Evolutionary conservation across 2,797 vertebrate species (phyloP), one percentile per base, ranked within the genome.

Genomic region (Phoxinus dragarum): DNA sequence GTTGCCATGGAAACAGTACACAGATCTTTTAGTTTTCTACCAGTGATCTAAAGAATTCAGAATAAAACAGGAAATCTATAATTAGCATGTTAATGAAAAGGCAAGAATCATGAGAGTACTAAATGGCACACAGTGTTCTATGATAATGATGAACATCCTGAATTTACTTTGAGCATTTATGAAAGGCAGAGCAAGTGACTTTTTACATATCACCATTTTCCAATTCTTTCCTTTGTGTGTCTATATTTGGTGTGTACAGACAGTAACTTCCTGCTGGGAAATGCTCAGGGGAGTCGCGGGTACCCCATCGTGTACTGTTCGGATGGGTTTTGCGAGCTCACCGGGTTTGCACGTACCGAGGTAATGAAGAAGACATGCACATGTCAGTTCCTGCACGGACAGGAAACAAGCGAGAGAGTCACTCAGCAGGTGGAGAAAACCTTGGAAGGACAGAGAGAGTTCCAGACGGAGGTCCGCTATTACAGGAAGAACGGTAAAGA

Each of bases 231-330:
- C 6, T 68, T 34, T 77, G 21, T 80, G 76, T 85, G 67, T 85
- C 40, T 74, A 11, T 59, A 12, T 85, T 85, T 64, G 66, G n/a
- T 64, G 76, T 80, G 27, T 80, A 44, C 95, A 99, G 98, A 99
- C 93, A 98, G 98, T 93, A 99, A 99, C 94, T 99, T 99, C 92
- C 94, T 99, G 49, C 95, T 99, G 93, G 98, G 97, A 72, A 99
- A 98, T 0, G 97, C 97, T 0, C 97, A 98, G 93, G 96, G 97
- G 74, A 95, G 93, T 52, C 94, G 94, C 0, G 97, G 97, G 61
- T 97, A 97, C 93, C 97, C 97, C 85, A 96, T 99, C 0, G 97
- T 99, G 47, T 99, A 99, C 94, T 99, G 97, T 92, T 99, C 98
- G 0, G 98, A 99, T 3, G 98, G 98, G 42, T 99, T 99, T 90